Evolutionary conservation across 92 coral and sea anemone genomes (phyloP).

Genomic region (Porites evermanni): DNA sequence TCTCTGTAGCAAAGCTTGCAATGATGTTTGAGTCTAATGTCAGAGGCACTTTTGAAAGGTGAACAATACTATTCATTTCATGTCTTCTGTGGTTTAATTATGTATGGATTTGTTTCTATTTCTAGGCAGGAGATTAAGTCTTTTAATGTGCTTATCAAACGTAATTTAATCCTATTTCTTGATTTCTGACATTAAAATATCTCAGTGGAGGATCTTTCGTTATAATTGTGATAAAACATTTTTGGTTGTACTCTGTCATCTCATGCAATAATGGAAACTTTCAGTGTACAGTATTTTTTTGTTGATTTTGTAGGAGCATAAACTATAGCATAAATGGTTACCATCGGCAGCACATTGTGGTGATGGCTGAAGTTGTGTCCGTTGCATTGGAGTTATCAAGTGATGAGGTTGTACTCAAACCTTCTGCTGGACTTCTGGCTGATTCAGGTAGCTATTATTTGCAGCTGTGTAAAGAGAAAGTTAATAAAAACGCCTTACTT

Average conservation of each 20-base stretch:
- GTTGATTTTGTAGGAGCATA: constrained; percentile 69
- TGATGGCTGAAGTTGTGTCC: constrained; percentile 90
- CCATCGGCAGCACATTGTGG: constrained; percentile 90
- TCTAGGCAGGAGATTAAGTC: background rate
- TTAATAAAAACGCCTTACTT: too few species aligned
- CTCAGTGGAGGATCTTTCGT: too few species aligned
- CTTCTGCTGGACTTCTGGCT: constrained; percentile 77
- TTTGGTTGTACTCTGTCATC: background rate
- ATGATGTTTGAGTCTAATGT: constrained; percentile 97
- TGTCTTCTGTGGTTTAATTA: background rate
- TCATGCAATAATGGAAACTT: background rate
- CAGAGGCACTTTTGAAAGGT: constrained; percentile 97
- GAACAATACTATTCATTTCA: background rate
- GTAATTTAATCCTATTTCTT: background rate
- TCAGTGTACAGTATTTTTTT: background rate
- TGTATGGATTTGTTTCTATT: background rate
- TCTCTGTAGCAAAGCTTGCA: constrained; percentile 85
- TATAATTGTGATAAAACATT: too few species aligned
- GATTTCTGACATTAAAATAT: background rate
- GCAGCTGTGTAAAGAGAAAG: too few species aligned
- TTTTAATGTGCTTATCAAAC: background rate
- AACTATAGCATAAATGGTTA: constrained; percentile 90
- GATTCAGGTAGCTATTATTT: constrained; percentile 69
- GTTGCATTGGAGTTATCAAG: constrained; percentile 84
- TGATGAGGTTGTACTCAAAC: constrained; percentile 74